Base-by-base conservation (phyloP, 30 jellyfish, hydroid and myxozoan species). In the Aurelia coerulea region DNA sequence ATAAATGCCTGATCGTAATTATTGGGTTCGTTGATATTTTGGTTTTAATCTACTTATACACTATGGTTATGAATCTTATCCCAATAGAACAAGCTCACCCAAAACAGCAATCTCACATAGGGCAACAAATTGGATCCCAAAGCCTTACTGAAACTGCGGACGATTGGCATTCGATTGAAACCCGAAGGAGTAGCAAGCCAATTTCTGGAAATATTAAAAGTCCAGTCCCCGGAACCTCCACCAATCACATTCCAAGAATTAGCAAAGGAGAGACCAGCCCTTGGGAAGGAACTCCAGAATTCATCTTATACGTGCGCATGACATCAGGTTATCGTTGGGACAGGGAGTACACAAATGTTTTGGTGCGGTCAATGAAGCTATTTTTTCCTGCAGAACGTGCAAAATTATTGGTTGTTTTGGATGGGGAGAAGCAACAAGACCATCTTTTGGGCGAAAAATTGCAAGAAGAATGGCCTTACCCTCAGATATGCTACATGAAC, bases 331-430 rank as follows among this genome's bases (percentile, higher is more conserved):
- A 58, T 33, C 79, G 92, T 11, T 83, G 76, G 74, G 86, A 67
- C n/a, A 49, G 62, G 12, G 92, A 83, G 62, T 83, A 69, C 65
- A 33, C 31, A 15, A 49, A 72, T 1, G 46, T 69, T 62, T 29
- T 83, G 42, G 72, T 87, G 11, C 67, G 88, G 74, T 65, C 96
- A 32, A 65, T 76, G 85, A 66, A 52, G 34, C 63, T 90, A 60
- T 90, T 90, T 74, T 82, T 82, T 49, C 97, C 97, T 9, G 52
- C 78, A 8, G 90, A 81, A 51, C 51, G 86, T 68, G 86, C 81
- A 6, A 65, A 81, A 13, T 23, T 90, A 32, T 69, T 83, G 35
- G 81, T 69, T 6, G 97, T 74, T 56, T 80, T 90, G 8, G 87
- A 90, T 58, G 70, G 49, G 50, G 97, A 90, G 67, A 76, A 72